Evolutionary conservation across 2,888 invertebrate genomes (phyloP).

Genomic region (Amiota minor): DNA sequence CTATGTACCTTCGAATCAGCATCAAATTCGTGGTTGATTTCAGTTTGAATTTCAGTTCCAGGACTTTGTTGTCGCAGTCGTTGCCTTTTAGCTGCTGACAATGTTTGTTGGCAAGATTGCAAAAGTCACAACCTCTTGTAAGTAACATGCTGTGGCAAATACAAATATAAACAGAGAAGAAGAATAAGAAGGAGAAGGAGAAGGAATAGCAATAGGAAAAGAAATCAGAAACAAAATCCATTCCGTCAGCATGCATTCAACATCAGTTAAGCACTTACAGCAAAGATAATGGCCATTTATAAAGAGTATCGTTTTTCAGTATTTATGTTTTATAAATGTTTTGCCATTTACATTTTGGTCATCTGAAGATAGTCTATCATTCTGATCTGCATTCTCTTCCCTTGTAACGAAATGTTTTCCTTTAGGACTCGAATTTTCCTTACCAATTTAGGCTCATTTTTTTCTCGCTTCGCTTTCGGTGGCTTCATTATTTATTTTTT

Average conservation of each 20-base stretch:
- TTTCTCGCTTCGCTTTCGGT: too few relatives aligned
- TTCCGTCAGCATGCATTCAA: neutral
- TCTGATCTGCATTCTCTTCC: too few relatives aligned
- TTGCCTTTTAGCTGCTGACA: slow-evolving; percentile 26
- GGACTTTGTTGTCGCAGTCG: neutral
- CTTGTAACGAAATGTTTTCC: too few relatives aligned
- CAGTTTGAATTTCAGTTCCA: neutral
- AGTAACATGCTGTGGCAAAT: slow-evolving; percentile 36
- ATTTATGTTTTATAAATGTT: slow-evolving; percentile 27
- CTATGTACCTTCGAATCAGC: neutral
- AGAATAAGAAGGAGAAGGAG: neutral
- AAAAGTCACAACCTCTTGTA: slow-evolving; percentile 48
- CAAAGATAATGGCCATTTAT: slow-evolving; percentile 42
- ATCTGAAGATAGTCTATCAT: too few relatives aligned
- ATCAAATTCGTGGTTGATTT: slow-evolving; percentile 24
- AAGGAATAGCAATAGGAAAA: neutral
- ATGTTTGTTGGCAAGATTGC: slow-evolving; percentile 41
- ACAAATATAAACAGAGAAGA: too few relatives aligned
- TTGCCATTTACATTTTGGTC: slow-evolving; percentile 18
- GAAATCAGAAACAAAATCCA: neutral
- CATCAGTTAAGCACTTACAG: neutral
- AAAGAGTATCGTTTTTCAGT: slow-evolving; percentile 42
- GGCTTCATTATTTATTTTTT: too few relatives aligned
- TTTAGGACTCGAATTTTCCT: too few relatives aligned
- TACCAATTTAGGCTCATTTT: too few relatives aligned